Conservation (phyloP, 2,797 vertebrate genomes). For the Steatocranus sp. region DNA sequence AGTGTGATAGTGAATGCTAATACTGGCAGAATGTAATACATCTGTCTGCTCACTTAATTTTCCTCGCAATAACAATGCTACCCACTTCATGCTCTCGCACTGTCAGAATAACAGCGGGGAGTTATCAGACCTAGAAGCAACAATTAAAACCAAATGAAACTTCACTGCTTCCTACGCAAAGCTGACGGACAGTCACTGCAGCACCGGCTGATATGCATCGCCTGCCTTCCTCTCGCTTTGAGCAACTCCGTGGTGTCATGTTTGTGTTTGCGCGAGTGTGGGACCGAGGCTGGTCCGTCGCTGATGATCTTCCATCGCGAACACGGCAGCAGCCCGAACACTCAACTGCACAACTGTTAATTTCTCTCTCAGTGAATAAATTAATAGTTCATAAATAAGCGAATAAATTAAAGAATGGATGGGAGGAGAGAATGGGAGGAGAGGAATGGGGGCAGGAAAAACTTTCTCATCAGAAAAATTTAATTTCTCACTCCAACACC, state of each 20-base stretch:
- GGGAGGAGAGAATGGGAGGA: constrained; percentile 64
- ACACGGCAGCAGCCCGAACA: constrained; percentile 52
- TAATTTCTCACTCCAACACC: constrained; percentile 84
- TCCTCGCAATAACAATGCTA: constrained; percentile 7
- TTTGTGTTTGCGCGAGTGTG: not conserved
- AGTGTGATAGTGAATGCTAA: not conserved
- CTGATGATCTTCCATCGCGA: constrained; percentile 60
- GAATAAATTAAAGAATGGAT: constrained; percentile 78
- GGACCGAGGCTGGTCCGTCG: constrained; percentile 35
- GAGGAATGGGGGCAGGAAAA: constrained; percentile 66
- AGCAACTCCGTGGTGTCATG: not conserved
- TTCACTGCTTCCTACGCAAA: constrained; percentile 11
- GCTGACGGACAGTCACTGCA: constrained; percentile 41
- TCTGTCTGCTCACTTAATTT: constrained; percentile 40
- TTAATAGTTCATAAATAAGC: constrained; percentile 80
- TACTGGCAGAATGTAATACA: constrained; percentile 20
- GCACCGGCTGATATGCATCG: constrained; percentile 27
- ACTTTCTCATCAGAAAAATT: constrained; percentile 82
- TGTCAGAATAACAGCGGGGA: not conserved
- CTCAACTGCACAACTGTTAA: constrained; percentile 75
- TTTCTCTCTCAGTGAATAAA: constrained; percentile 75
- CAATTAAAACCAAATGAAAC: constrained; percentile 38
- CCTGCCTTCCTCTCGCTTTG: constrained; percentile 5
- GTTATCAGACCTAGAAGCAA: constrained; percentile 19
- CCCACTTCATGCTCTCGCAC: constrained; percentile 10